Base-by-base conservation (phyloP, 1,140 invertebrate genomes). In the Samia ricini region DNA sequence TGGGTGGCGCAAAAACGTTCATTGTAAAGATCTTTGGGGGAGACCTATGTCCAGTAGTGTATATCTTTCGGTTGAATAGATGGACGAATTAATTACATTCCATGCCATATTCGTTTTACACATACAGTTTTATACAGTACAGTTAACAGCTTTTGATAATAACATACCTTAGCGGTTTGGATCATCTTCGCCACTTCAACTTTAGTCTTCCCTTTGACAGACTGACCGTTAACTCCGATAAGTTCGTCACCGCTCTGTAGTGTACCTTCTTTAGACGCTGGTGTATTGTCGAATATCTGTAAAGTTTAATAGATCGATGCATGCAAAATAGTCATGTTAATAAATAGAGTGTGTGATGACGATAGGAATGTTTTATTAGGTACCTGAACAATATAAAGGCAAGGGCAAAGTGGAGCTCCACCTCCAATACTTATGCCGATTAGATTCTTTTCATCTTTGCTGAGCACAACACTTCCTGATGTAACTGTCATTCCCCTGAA, bases 141-240 rank as follows among this genome's bases (percentile, higher is more conserved):
- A n/a, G n/a, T n/a, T n/a, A n/a, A n/a, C n/a, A n/a, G n/a, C n/a
- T n/a, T n/a, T n/a, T n/a, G n/a, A 26, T 26, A 26, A 4, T 26
- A 26, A 26, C n/a, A 74, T 88, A 96, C 95, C 91, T 96, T 95
- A 55, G 95, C 94, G 1, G 95, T 92, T 89, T 99, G 98, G 72
- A 99, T 99, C 95, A 99, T 97, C 90, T 98, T 98, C 19, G 98
- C 99, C 0, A 99, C 98, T 91, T 99, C 98, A 2, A 98, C 96
- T 92, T 99, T 99, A 1, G 98, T 99, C 86, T 98, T 97, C 15
- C 98, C 98, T 90, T 99, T 99, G 0, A 99, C 97, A 8, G 95
- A 95, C 65, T 95, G 93, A 1, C 95, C 95, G 89, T 99, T 99
- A 2, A 99, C 96, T 0, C 96, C 97, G 4, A 99, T 94, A 63